Percentiles rank a stretch among this genome's conserved stretches.
Conservation (phyloP, 2,888 invertebrate species). For the Actias luna region DNA sequence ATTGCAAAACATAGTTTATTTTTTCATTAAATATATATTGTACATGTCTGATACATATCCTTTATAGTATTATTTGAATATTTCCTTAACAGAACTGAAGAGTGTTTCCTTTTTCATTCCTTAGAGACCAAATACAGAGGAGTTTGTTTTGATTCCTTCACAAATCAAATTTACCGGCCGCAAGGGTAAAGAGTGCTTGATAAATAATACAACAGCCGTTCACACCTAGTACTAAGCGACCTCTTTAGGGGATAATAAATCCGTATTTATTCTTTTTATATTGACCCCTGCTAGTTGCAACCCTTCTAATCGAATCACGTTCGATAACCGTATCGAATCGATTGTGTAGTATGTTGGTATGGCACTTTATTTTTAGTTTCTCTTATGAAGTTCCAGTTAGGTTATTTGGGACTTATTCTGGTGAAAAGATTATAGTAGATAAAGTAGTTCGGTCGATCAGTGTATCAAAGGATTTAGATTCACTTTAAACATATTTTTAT, state of each 20-base stretch:
- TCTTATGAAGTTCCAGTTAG: not conserved
- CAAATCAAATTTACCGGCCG: conserved; percentile 73
- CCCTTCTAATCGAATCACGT: conserved; percentile 74
- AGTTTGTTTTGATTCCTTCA: conserved; percentile 68
- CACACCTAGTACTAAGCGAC: conserved; percentile 73
- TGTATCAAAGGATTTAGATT: too few relatives aligned
- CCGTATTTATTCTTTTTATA: conserved; percentile 81
- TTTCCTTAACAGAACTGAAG: not conserved
- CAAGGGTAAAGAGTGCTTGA: conserved; percentile 56
- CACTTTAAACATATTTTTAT: too few relatives aligned
- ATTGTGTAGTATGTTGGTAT: conserved; percentile 49
- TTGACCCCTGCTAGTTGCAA: conserved; percentile 46
- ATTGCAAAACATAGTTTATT: not conserved
- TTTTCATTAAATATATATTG: not conserved
- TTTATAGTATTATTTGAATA: not conserved
- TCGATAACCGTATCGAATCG: conserved; percentile 69
- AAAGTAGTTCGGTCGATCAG: too few relatives aligned
- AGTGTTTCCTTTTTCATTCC: conserved; percentile 15
- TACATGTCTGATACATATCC: not conserved
- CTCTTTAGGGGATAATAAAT: conserved; percentile 80
- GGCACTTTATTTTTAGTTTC: not conserved
- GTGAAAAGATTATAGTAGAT: too few relatives aligned
- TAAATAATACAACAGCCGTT: conserved; percentile 77
- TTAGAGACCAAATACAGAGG: conserved; percentile 27
- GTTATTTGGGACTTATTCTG: not conserved